A percentile compares a stretch with the other conserved stretches of the same genome.
Conservation (phyloP, 2,113 vertebrate species). For the Rhabdomys dilectus region DNA sequence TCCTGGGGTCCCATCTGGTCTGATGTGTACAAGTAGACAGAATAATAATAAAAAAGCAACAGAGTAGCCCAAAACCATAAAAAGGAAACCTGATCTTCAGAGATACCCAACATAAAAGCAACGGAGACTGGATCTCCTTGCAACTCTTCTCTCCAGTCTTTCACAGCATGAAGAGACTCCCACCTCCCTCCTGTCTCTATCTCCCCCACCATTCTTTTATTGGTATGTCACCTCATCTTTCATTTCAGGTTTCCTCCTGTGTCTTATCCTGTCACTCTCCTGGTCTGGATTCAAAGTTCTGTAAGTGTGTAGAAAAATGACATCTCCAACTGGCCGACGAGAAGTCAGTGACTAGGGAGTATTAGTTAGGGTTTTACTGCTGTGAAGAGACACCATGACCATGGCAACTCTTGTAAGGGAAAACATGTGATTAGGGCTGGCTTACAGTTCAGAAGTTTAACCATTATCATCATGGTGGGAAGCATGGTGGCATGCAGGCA, state of each 20-base stretch:
- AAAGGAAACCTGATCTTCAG: not conserved
- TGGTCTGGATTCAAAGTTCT: not conserved
- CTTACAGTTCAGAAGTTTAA: not conserved
- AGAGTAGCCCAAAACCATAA: not conserved
- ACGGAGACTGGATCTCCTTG: too few relatives aligned
- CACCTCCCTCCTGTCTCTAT: not conserved
- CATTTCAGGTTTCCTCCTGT: not conserved
- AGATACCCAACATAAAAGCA: not conserved
- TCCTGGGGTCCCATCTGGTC: not conserved
- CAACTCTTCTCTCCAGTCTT: not conserved
- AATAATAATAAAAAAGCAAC: not conserved
- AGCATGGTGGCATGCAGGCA: not conserved
- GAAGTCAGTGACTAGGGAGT: not conserved
- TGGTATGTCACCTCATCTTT: not conserved
- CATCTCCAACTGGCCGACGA: not conserved
- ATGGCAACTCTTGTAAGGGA: not conserved
- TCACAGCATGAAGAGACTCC: not conserved
- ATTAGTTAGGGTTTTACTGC: not conserved
- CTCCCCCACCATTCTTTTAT: not conserved
- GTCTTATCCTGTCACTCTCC: constrained; percentile 2
- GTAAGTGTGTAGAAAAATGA: not conserved
- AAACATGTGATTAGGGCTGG: not conserved
- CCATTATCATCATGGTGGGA: not conserved
- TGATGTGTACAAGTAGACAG: not conserved
- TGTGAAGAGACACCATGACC: not conserved